These are phyloP conservation scores for Oryzias curvinotus DNA, from an alignment of 2,113 vertebrate species.

Conservation along the genomic window DNA sequence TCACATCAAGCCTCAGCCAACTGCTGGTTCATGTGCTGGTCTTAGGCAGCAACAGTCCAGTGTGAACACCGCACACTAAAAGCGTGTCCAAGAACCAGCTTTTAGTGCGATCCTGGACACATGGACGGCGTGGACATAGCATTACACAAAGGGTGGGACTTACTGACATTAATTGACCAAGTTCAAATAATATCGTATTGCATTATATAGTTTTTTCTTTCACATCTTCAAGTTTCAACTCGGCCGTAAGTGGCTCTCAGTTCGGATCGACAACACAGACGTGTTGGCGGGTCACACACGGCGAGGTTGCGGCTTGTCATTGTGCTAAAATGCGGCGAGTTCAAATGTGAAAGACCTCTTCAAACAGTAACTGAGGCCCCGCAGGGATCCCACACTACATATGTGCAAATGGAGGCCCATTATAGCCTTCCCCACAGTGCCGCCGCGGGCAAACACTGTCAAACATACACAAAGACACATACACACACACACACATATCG, in stretches of 20 bases:
- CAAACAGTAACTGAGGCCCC: constrained; percentile 31
- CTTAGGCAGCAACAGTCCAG: no score
- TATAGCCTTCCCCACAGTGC: constrained; percentile 52
- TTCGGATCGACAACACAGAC: neutral
- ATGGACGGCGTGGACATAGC: no score
- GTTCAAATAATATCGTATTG: no score
- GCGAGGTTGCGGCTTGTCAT: constrained; percentile 3
- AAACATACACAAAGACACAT: constrained; percentile 11
- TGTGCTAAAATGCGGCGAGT: constrained; percentile 24
- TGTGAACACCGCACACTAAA: no score
- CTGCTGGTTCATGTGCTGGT: no score
- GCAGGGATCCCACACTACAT: constrained; percentile 33
- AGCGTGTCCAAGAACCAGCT: no score
- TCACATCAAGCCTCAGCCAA: no score
- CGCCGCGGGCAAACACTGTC: constrained; percentile 33
- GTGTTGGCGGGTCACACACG: neutral
- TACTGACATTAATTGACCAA: no score
- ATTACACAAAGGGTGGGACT: no score
- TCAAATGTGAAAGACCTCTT: constrained; percentile 38
- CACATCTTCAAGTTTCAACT: no score
- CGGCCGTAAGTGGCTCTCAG: neutral
- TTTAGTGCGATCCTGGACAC: no score
- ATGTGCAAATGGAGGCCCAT: constrained; percentile 50
- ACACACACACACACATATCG: constrained; percentile 1
- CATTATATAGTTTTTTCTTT: no score